A percentile compares a stretch with the other conserved stretches of the same genome.
These are phyloP conservation scores for Dasyprocta punctata DNA, from an alignment of 2,113 vertebrate genomes.

Conservation along the genomic window DNA sequence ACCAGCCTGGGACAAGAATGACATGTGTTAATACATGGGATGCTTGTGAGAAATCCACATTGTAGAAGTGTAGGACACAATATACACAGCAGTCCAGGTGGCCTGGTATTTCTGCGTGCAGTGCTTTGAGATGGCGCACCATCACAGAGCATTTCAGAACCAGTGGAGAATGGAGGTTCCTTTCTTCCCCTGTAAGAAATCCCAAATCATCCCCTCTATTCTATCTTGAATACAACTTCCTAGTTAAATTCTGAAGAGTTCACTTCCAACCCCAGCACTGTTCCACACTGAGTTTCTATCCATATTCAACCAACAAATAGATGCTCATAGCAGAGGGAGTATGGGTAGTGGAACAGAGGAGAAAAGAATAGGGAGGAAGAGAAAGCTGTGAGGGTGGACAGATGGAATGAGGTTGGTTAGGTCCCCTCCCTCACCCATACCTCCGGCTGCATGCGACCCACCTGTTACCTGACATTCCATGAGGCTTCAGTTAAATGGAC, in stretches of 20 bases:
- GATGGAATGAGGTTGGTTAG: background rate
- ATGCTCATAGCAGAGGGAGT: background rate
- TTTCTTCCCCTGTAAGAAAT: background rate
- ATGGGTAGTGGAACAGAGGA: fast-evolving
- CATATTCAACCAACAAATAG: background rate
- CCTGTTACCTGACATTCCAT: background rate
- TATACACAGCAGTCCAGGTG: background rate
- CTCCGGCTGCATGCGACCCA: background rate
- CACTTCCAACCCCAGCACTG: background rate
- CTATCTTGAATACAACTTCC: background rate
- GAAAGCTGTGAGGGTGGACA: too few species aligned
- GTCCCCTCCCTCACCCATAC: background rate
- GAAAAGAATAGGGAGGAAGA: background rate
- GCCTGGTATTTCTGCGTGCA: background rate
- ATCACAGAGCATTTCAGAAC: background rate
- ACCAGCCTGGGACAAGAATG: background rate
- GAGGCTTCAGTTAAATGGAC: background rate
- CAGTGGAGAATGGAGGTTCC: background rate
- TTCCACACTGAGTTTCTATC: background rate
- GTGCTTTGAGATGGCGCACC: background rate
- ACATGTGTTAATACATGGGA: background rate
- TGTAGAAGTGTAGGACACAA: background rate
- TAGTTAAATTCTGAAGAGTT: background rate
- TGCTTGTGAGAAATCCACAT: background rate
- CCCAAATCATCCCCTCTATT: background rate